These are phyloP conservation scores for Pelosia muscerda DNA, from an alignment of 2,888 invertebrate species.

Conservation along the genomic window DNA sequence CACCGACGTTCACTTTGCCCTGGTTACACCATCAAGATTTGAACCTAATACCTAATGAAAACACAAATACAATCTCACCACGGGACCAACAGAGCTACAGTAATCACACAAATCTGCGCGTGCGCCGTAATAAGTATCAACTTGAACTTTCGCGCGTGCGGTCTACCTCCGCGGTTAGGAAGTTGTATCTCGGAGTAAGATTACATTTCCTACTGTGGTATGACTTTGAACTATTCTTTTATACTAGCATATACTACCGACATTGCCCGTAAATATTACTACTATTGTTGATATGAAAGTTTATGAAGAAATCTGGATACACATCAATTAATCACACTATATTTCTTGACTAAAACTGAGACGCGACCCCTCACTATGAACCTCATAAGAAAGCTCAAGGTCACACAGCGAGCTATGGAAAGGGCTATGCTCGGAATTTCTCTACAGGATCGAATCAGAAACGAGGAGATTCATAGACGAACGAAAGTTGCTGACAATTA, in stretches of 20 bases:
- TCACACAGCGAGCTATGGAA: too few relatives aligned
- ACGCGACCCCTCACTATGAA: too few relatives aligned
- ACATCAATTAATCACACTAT: background rate
- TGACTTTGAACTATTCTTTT: constrained; percentile 17
- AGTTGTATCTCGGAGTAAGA: constrained; percentile 22
- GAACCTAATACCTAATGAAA: background rate
- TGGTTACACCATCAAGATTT: background rate
- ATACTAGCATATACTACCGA: background rate
- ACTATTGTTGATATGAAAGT: background rate
- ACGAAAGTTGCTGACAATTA: too few relatives aligned
- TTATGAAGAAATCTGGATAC: background rate
- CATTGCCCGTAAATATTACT: background rate
- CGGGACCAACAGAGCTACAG: background rate
- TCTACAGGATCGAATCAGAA: too few relatives aligned
- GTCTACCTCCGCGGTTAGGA: constrained; percentile 44
- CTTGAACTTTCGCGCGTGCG: constrained; percentile 61
- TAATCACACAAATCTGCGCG: background rate
- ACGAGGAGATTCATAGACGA: too few relatives aligned
- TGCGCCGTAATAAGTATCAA: constrained; percentile 33
- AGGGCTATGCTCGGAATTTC: too few relatives aligned
- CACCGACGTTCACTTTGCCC: too few relatives aligned
- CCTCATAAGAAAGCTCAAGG: too few relatives aligned
- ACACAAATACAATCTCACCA: background rate
- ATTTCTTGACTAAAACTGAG: too few relatives aligned
- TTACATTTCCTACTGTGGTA: constrained; percentile 40